Evolutionary conservation across 2,113 vertebrate species (phyloP).

Genomic region (Nycticorax nycticorax): DNA sequence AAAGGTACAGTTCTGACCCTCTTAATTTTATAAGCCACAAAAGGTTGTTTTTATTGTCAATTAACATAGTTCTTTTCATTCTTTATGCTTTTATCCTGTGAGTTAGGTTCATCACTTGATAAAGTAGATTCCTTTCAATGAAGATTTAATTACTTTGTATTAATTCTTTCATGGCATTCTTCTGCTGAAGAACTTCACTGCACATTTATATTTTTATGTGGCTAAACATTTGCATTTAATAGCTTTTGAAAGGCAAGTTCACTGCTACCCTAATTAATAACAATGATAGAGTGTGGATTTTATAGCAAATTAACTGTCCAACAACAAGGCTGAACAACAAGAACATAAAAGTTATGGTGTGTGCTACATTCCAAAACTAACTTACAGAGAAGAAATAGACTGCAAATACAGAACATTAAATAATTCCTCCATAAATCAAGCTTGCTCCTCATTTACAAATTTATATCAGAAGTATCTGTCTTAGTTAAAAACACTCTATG

Average conservation of each 20-base stretch:
- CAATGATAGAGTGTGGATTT: constrained; percentile 54
- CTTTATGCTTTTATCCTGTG: background rate
- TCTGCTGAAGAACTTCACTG: constrained; percentile 7
- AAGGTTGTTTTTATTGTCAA: background rate
- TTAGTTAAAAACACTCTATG: background rate
- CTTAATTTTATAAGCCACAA: background rate
- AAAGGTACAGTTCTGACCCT: background rate
- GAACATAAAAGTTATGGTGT: constrained; percentile 46
- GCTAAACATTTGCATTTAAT: constrained; percentile 46
- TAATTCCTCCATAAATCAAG: constrained; percentile 22
- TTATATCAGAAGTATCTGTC: background rate
- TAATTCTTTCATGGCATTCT: constrained; percentile 8
- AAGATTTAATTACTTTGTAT: constrained; percentile 38
- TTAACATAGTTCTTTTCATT: background rate
- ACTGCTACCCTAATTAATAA: constrained; percentile 57
- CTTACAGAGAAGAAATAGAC: constrained; percentile 52
- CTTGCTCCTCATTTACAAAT: constrained; percentile 19
- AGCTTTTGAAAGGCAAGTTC: constrained; percentile 45
- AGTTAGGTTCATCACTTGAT: background rate
- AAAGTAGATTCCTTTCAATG: background rate
- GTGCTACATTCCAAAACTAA: constrained; percentile 55
- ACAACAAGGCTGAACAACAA: constrained; percentile 57
- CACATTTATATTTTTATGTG: constrained; percentile 35
- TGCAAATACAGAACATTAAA: constrained; percentile 36
- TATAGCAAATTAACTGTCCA: constrained; percentile 64